A percentile compares a stretch with the other conserved stretches of the same genome.
Evolutionary conservation across 2,113 vertebrate genomes (phyloP).

Genomic region (Phodopus roborovskii): DNA sequence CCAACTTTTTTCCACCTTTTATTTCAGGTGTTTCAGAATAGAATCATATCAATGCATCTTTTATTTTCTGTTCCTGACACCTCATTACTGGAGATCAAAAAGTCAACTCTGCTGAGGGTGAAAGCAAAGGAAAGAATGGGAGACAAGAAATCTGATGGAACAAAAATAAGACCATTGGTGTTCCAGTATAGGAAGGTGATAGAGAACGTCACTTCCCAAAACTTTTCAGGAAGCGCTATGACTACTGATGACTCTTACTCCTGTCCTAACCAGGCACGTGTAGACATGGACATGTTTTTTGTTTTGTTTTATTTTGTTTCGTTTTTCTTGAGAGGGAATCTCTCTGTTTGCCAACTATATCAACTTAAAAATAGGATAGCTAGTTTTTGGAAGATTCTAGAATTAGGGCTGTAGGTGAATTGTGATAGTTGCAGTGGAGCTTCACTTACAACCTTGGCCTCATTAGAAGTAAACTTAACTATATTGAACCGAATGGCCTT

Average conservation of each 20-base stretch:
- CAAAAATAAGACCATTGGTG: neutral
- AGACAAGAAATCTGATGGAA: neutral
- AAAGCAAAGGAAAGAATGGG: neutral
- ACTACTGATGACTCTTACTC: neutral
- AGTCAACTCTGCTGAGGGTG: neutral
- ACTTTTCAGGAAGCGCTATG: neutral
- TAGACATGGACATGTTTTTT: fast-evolving
- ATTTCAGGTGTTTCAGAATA: constrained; percentile 31
- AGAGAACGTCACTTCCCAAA: neutral
- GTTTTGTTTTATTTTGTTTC: too few species aligned
- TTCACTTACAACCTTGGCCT: neutral
- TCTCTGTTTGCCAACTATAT: neutral
- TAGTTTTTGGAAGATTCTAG: neutral
- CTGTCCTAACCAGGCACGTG: fast-evolving
- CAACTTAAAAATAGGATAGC: neutral
- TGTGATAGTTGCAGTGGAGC: neutral
- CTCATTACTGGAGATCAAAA: constrained; percentile 17
- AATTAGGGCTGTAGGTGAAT: neutral
- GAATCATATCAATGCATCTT: neutral
- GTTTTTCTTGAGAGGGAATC: neutral
- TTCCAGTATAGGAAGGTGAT: neutral
- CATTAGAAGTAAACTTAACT: neutral
- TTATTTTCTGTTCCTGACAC: constrained; percentile 5
- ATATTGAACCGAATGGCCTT: neutral
- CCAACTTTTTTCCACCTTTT: neutral